Base-by-base conservation (phyloP, 2,113 vertebrate species). In the Setophaga kirtlandii region DNA sequence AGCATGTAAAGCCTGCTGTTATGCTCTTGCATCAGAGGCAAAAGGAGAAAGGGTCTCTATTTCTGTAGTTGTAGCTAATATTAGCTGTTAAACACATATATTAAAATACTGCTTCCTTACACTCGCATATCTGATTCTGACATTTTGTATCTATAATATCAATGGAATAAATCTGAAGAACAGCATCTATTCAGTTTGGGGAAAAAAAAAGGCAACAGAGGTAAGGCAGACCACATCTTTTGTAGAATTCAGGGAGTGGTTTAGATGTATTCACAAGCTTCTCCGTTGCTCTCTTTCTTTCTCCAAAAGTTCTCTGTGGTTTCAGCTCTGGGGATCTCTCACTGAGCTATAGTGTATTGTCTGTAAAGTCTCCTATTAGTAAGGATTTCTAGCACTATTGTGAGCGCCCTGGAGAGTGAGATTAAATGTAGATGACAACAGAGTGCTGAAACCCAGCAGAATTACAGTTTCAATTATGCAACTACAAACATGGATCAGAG, bases 381-480 rank as follows among this genome's bases (percentile, higher is more conserved):
- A 82, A 93, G 79, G 78, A 80, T 83, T 87, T 97, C 93, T 65
- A 96, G 52, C 70, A 91, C 55, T 89, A 62, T 44, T 49, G 37
- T 50, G 28, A 85, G 55, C 49, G 94, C 63, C 78, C 83, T 85
- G 70, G 70, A 95, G 91, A 35, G 74, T 83, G 64, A 91, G 92
- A 97, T 96, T 95, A 94, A 95, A 94, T 85, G 92, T 78, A 83
- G 91, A 87, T 79, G 65, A 97, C 75, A 86, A 91, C 64, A 90
- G 95, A 93, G 68, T 90, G 63, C 89, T 96, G 90, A 97, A 95
- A 96, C 78, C 94, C 95, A 80, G n/a, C 46, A 83, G 91, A 85
- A 95, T 96, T 97, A 95, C 56, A 89, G 97, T 97, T 97, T 92
- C 89, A 91, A 91, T 95, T 95, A 85, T 75, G 65, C 63, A 93